These are phyloP conservation scores for Mesocricetus auratus DNA, from an alignment of 2,113 vertebrate species.

Conservation along the genomic window DNA sequence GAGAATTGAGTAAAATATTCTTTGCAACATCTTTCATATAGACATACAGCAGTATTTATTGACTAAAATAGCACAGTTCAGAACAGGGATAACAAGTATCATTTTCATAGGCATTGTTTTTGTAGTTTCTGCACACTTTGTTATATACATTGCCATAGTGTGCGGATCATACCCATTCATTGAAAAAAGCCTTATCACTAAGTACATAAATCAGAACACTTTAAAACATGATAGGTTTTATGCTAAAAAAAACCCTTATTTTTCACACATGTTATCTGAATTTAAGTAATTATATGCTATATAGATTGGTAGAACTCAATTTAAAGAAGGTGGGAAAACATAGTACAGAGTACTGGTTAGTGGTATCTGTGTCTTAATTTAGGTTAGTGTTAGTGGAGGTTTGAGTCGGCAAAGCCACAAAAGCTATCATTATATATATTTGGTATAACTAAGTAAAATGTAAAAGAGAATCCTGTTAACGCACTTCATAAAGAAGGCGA, in stretches of 20 bases:
- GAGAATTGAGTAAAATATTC: background rate
- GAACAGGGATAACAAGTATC: background rate
- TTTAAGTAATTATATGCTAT: background rate
- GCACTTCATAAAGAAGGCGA: background rate
- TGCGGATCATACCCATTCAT: too few species aligned
- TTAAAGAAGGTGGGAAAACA: background rate
- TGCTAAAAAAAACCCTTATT: background rate
- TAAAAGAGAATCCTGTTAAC: constrained; percentile 21
- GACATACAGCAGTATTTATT: background rate
- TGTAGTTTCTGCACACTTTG: too few species aligned
- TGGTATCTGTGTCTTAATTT: constrained; percentile 77
- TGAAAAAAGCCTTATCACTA: background rate
- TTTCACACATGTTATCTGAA: background rate
- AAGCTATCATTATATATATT: constrained; percentile 77
- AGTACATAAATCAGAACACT: background rate
- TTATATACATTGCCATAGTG: background rate
- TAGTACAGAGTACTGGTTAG: constrained; percentile 77
- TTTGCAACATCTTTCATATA: background rate
- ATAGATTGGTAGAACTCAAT: constrained; percentile 57
- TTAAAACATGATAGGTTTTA: background rate
- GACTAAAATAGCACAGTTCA: background rate
- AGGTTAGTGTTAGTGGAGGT: constrained; percentile 67
- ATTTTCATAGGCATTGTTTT: background rate
- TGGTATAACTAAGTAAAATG: constrained; percentile 61
- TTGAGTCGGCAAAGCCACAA: constrained; percentile 74